Percentiles rank a stretch among this genome's conserved stretches.
Conservation (phyloP, 2,113 vertebrate species). For the Erythrocebus patas region DNA sequence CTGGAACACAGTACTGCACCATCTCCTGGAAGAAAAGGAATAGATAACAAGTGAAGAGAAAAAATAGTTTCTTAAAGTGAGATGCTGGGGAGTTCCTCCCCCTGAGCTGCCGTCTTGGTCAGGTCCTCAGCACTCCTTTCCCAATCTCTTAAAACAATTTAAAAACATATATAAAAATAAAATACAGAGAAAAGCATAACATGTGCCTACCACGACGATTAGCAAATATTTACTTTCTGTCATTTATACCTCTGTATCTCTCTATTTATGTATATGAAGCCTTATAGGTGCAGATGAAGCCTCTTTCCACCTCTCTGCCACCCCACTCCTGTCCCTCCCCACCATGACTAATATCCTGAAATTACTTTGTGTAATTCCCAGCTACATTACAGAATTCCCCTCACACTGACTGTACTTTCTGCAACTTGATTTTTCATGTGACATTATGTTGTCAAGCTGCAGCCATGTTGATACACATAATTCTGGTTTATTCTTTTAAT, state of each 20-base stretch:
- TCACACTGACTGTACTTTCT: neutral
- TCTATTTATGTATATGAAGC: neutral
- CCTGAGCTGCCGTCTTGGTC: neutral
- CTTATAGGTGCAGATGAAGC: neutral
- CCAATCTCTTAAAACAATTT: neutral
- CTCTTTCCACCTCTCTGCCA: neutral
- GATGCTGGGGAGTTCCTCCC: neutral
- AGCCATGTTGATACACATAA: neutral
- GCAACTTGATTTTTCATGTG: neutral
- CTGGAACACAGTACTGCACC: neutral
- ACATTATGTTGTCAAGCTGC: neutral
- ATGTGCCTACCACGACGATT: neutral
- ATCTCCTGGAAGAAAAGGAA: neutral
- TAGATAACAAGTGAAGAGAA: neutral
- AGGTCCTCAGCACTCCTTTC: neutral
- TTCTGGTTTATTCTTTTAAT: neutral
- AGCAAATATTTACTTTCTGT: neutral
- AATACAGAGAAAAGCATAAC: neutral
- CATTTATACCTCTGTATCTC: too few relatives aligned
- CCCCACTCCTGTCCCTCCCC: too few relatives aligned
- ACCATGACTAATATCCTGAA: neutral
- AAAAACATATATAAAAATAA: neutral
- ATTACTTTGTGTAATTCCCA: neutral
- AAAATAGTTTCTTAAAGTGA: neutral
- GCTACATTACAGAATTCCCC: too few relatives aligned